Percentiles rank a stretch among this genome's conserved stretches.
Evolutionary conservation across 1,140 invertebrate genomes (phyloP).

Genomic region (Lasioglossum albipes): DNA sequence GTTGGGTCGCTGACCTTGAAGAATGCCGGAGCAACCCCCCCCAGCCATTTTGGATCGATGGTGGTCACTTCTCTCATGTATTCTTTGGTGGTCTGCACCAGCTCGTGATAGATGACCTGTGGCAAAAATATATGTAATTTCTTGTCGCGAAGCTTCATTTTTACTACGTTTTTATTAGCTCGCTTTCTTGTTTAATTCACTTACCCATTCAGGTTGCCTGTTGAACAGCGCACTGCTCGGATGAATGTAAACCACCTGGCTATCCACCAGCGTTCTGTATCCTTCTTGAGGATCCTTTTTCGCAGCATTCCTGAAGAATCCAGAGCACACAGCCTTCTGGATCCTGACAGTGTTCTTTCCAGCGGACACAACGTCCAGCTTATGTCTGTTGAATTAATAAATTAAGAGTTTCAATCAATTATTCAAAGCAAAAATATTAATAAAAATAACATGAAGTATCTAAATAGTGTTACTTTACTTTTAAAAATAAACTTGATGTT

Average conservation of each 20-base stretch:
- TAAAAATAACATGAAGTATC: too few species aligned
- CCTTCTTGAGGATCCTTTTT: conserved; percentile 99
- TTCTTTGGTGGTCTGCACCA: conserved; percentile 99
- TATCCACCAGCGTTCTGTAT: conserved; percentile 97
- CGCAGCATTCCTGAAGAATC: conserved; percentile 99
- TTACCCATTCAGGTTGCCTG: conserved; percentile 97
- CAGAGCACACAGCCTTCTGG: conserved; percentile 99
- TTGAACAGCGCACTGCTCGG: conserved; percentile 99
- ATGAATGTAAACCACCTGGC: conserved; percentile 99
- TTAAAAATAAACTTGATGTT: too few species aligned
- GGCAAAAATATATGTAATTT: conserved; percentile 50
- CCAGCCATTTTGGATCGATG: conserved; percentile 99
- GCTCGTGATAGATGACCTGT: conserved; percentile 98
- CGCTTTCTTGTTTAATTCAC: too few species aligned
- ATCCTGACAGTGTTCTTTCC: conserved; percentile 97
- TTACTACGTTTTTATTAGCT: too few species aligned
- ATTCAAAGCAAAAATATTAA: too few species aligned
- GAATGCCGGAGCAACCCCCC: conserved; percentile 99
- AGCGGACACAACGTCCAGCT: conserved; percentile 97
- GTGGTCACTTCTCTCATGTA: conserved; percentile 99
- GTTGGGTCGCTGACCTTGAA: conserved; percentile 99
- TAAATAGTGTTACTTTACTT: too few species aligned
- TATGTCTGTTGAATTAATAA: conserved; percentile 84
- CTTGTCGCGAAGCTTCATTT: neutral
- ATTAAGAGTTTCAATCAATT: too few species aligned